Conservation (phyloP, 2,797 vertebrate genomes). For the Petrocephalus schoutedeni region DNA sequence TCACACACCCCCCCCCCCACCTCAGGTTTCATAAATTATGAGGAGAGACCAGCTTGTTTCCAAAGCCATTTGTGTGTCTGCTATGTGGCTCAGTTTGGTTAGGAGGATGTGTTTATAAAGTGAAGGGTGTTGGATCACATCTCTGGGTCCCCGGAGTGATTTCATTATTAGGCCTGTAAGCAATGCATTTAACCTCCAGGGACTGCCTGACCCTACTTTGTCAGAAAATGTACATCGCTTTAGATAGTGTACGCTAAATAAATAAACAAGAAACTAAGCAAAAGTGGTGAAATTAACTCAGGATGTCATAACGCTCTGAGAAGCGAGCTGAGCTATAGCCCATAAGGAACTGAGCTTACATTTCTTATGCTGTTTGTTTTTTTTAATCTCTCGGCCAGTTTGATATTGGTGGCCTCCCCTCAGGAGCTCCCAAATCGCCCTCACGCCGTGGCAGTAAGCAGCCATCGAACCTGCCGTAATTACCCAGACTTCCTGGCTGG, state of each 20-base stretch:
- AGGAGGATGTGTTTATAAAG: not conserved
- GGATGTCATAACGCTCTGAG: not conserved
- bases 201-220: not conserved
- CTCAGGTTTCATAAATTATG: slow-evolving; percentile 17
- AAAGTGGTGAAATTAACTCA: not conserved
- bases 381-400: slow-evolving; percentile 27
- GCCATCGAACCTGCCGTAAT: slow-evolving; percentile 31
- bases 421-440: slow-evolving; percentile 25
- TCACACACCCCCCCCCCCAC: not conserved
- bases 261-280: not conserved
- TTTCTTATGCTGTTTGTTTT: slow-evolving; percentile 7
- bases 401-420: slow-evolving; percentile 31
- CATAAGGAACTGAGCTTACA: not conserved
- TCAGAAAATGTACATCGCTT: not conserved
- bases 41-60: not conserved
- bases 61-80: not conserved
- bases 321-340: not conserved
- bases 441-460: not conserved
- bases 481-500: slow-evolving; percentile 43
- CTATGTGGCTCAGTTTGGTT: not conserved
- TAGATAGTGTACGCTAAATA: not conserved
- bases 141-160: not conserved
- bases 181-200: not conserved
- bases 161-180: not conserved
- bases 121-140: not conserved